Percentiles rank a stretch among this genome's conserved stretches.
These are phyloP conservation scores for Amblyopsis rosae DNA, from an alignment of 2,113 vertebrate genomes.

Conservation along the genomic window DNA sequence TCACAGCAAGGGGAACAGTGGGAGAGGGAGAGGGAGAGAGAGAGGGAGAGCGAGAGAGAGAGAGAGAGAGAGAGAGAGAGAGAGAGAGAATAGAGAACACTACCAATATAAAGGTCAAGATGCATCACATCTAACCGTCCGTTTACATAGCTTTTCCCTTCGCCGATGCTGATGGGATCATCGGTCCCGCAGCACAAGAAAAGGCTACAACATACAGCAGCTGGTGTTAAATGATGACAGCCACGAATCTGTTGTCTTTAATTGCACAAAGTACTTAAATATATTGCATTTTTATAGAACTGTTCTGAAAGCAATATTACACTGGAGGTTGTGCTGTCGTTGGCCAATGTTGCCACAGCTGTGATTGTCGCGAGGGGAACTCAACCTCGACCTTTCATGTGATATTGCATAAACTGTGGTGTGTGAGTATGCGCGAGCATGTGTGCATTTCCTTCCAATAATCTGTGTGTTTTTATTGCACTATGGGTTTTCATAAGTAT, in stretches of 20 bases:
- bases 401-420: too few species aligned
- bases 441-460: background rate
- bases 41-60: background rate
- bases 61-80: slow-evolving; percentile 1
- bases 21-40: background rate
- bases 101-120: slow-evolving; percentile 4
- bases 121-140: slow-evolving; percentile 33
- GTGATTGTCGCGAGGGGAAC: too few species aligned
- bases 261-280: too few species aligned
- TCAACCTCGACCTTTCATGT: too few species aligned
- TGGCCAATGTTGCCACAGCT: too few species aligned
- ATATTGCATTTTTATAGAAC: too few species aligned
- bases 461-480: background rate
- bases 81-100: background rate
- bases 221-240: too few species aligned
- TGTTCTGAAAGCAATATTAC: too few species aligned
- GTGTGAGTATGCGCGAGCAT: too few species aligned
- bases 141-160: slow-evolving; percentile 35
- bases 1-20: slow-evolving; percentile 34
- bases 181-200: background rate
- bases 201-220: too few species aligned
- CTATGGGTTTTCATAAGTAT: background rate
- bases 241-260: too few species aligned
- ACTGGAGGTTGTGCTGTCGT: too few species aligned
- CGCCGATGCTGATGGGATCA: background rate